Evolutionary conservation across 2,113 vertebrate genomes (phyloP).

Genomic region (Dolichotis patagonum): DNA sequence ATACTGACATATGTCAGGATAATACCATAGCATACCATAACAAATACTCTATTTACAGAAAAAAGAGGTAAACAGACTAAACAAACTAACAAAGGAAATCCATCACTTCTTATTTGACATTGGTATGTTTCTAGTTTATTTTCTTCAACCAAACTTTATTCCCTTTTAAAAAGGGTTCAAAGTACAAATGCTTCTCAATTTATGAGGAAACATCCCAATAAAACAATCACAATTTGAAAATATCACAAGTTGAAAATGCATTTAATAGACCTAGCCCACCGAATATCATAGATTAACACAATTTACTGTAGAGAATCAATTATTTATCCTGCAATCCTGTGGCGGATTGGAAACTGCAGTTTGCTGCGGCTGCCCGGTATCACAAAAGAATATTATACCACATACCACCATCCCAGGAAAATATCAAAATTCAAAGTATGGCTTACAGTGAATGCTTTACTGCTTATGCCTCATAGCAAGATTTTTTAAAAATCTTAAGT

Average conservation of each 20-base stretch:
- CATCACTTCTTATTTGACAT: background rate
- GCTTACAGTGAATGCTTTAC: background rate
- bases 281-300: background rate
- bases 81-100: background rate
- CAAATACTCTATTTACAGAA: constrained; percentile 32
- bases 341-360: background rate
- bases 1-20: background rate
- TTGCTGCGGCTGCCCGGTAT: background rate
- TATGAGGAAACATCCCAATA: background rate
- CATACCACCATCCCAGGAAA: background rate
- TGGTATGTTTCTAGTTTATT: constrained; percentile 5
- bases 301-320: background rate
- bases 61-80: background rate
- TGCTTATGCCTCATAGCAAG: background rate
- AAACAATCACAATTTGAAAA: background rate
- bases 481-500: background rate
- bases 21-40: background rate
- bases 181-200: background rate
- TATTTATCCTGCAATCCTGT: background rate
- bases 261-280: background rate
- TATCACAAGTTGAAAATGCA: background rate
- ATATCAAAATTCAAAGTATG: background rate
- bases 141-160: background rate
- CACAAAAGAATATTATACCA: background rate
- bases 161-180: background rate